Evolutionary conservation across 2,888 invertebrate genomes (phyloP).

Genomic region (Petrolisthes cinctipes): DNA sequence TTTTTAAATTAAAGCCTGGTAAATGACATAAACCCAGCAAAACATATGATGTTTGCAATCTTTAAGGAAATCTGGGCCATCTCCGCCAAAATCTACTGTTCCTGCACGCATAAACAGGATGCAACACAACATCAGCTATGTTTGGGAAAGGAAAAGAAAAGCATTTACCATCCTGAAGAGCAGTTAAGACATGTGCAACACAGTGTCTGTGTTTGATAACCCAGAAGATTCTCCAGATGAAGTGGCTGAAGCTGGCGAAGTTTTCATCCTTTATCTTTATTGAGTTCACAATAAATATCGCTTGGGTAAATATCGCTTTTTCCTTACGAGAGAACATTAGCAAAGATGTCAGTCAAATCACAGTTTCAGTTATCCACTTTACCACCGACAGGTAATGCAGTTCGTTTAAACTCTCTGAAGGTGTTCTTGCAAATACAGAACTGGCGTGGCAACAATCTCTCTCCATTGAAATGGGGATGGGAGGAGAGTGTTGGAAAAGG

Average conservation of each 20-base stretch:
- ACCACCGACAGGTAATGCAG: conserved; percentile 24
- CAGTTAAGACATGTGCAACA: conserved; percentile 10
- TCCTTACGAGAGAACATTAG: not conserved
- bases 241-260: conserved; percentile 15
- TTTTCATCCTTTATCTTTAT: not conserved
- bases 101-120: not conserved
- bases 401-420: conserved; percentile 10
- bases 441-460: not conserved
- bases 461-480: conserved; percentile 4
- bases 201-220: conserved; percentile 8
- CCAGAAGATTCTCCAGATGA: conserved; percentile 6
- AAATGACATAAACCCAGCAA: conserved; percentile 16
- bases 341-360: conserved; percentile 13
- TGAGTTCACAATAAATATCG: not conserved
- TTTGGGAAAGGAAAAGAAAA: not conserved
- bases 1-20: conserved; percentile 22
- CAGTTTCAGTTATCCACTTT: conserved; percentile 7
- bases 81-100: conserved; percentile 2
- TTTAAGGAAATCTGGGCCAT: conserved; percentile 2
- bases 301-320: not conserved
- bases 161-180: conserved; percentile 1
- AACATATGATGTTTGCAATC: conserved; percentile 7
- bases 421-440: conserved; percentile 9
- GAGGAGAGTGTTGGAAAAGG: not conserved
- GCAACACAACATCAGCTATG: conserved; percentile 12